Evolutionary conservation across 1,140 invertebrate genomes (phyloP).

Genomic region (Diorhabda elongata): DNA sequence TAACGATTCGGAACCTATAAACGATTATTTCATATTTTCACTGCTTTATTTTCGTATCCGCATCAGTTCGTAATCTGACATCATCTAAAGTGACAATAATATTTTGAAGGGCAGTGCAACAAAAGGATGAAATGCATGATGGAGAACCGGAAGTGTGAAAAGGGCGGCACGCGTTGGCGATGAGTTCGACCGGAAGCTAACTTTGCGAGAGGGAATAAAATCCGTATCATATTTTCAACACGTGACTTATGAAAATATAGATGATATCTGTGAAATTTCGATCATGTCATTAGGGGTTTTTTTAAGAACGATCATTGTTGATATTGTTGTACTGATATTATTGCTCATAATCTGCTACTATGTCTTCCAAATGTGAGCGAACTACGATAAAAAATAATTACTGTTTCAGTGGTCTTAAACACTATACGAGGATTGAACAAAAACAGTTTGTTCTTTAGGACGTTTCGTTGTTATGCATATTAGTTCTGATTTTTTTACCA

Average conservation of each 20-base stretch:
- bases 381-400: too few relatives aligned
- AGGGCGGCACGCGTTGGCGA: slow-evolving; percentile 38
- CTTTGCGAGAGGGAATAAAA: slow-evolving; percentile 35
- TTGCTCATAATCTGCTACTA: too few relatives aligned
- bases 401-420: too few relatives aligned
- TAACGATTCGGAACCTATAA: background rate
- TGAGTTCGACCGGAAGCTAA: slow-evolving; percentile 39
- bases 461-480: too few relatives aligned
- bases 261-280: slow-evolving; percentile 27
- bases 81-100: slow-evolving; percentile 12
- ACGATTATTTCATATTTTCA: background rate
- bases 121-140: slow-evolving; percentile 8
- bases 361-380: too few relatives aligned
- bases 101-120: slow-evolving; percentile 12
- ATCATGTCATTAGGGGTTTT: too few relatives aligned
- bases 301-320: too few relatives aligned
- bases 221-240: slow-evolving; percentile 33
- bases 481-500: too few relatives aligned
- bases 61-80: slow-evolving; percentile 4
- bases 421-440: too few relatives aligned
- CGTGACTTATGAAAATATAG: slow-evolving; percentile 18
- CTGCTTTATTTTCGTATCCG: background rate
- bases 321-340: too few relatives aligned
- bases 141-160: slow-evolving; percentile 31
- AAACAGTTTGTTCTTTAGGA: too few relatives aligned